These are phyloP conservation scores for Lampropteryx suffumata DNA, from an alignment of 2,888 invertebrate species.

Conservation along the genomic window DNA sequence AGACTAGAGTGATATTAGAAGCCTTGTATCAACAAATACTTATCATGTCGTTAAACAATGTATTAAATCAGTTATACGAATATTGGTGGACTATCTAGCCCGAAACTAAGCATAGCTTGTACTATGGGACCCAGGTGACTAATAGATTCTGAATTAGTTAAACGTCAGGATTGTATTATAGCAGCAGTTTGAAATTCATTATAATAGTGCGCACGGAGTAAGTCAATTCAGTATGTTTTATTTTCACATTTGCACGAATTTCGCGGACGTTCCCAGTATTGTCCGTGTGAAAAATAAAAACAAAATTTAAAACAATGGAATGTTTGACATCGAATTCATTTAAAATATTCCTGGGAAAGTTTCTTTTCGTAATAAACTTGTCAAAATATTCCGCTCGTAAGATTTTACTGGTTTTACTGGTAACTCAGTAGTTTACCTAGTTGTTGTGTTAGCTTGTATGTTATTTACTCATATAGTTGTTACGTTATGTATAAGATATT, in stretches of 20 bases:
- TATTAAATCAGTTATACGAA: too few species aligned
- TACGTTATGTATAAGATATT: not conserved
- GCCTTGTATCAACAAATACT: too few species aligned
- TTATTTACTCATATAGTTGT: constrained; percentile 2
- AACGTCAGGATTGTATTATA: too few species aligned
- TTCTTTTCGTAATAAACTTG: constrained; percentile 14
- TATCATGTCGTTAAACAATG: too few species aligned
- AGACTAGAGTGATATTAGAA: too few species aligned
- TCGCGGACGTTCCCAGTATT: constrained; percentile 36
- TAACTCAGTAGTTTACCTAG: too few species aligned
- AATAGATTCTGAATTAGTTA: too few species aligned
- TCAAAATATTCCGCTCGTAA: constrained; percentile 1
- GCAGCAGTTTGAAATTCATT: too few species aligned
- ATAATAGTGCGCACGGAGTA: not conserved
- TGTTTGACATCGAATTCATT: constrained; percentile 30
- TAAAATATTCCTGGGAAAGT: constrained; percentile 31
- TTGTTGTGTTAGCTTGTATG: not conserved
- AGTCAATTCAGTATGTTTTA: constrained; percentile 18
- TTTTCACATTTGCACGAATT: constrained; percentile 28
- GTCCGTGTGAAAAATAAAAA: constrained; percentile 31
- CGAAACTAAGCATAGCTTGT: too few species aligned
- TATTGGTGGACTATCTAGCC: too few species aligned
- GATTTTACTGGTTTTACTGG: not conserved
- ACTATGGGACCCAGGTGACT: too few species aligned
- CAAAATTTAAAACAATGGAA: constrained; percentile 28